Evolutionary conservation across 2,797 vertebrate genomes (phyloP).

Genomic region (Hypotaenidia okinawae): DNA sequence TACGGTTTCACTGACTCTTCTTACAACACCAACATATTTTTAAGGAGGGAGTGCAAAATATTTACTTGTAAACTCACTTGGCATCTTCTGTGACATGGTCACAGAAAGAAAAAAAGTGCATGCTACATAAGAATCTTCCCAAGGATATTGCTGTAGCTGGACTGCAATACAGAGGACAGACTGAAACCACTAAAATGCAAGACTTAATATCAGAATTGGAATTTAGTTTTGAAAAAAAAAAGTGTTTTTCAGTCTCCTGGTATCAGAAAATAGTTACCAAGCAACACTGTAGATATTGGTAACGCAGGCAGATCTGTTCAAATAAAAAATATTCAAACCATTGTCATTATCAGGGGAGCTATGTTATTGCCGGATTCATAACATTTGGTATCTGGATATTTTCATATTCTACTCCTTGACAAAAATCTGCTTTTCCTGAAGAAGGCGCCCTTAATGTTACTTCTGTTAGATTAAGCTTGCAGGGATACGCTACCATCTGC

Average conservation of each 20-base stretch:
- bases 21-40: background rate
- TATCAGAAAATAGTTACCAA: conserved; percentile 47
- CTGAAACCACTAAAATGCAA: background rate
- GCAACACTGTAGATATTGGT: conserved; percentile 40
- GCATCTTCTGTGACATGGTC: background rate
- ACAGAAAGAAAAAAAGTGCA: background rate
- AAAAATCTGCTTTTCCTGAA: background rate
- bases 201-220: background rate
- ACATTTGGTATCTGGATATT: background rate
- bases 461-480: background rate
- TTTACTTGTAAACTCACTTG: background rate
- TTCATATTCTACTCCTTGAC: background rate
- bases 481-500: background rate
- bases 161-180: background rate
- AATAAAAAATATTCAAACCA: conserved; percentile 30
- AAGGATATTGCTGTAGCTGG: background rate
- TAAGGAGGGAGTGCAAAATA: background rate
- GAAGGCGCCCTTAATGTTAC: background rate
- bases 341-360: background rate
- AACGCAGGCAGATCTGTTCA: background rate
- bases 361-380: conserved; percentile 21
- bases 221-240: conserved; percentile 29
- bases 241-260: background rate
- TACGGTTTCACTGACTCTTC: background rate
- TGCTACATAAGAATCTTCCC: background rate